Conservation (phyloP, 2,113 vertebrate genomes). For the Furnarius figulus region DNA sequence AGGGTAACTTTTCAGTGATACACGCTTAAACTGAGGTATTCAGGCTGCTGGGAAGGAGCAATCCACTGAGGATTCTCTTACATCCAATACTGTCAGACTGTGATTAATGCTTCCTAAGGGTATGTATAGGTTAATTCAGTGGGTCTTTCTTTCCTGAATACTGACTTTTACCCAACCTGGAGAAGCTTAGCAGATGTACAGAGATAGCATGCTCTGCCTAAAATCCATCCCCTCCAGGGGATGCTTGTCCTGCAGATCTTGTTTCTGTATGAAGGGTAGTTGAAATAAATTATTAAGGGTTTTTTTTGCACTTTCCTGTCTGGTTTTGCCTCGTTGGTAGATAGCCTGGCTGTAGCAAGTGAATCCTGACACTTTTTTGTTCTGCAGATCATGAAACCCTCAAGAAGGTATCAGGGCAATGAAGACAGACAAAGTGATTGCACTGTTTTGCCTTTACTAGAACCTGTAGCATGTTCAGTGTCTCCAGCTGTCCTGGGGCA, state of each 20-base stretch:
- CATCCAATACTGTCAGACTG: neutral
- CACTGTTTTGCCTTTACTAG: neutral
- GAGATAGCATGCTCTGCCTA: neutral
- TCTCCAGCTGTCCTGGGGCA: neutral
- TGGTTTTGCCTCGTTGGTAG: neutral
- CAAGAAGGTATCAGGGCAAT: neutral
- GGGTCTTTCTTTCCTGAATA: neutral
- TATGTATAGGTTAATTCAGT: neutral
- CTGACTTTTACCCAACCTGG: neutral
- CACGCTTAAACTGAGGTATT: neutral
- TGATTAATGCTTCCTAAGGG: neutral
- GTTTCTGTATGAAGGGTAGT: neutral
- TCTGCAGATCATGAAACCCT: neutral
- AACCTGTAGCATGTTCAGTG: neutral
- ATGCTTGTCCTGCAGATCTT: neutral
- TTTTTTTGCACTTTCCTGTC: neutral
- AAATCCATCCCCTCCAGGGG: neutral
- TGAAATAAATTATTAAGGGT: neutral
- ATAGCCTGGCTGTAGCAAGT: neutral
- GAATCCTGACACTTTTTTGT: neutral
- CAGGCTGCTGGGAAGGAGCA: neutral
- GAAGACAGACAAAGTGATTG: neutral
- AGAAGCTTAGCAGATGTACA: neutral
- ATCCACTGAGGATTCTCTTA: neutral
- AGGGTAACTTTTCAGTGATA: neutral